Percentiles rank a stretch among this genome's conserved stretches.
Conservation (phyloP, 2,888 invertebrate genomes). For the Campaea margaritaria region DNA sequence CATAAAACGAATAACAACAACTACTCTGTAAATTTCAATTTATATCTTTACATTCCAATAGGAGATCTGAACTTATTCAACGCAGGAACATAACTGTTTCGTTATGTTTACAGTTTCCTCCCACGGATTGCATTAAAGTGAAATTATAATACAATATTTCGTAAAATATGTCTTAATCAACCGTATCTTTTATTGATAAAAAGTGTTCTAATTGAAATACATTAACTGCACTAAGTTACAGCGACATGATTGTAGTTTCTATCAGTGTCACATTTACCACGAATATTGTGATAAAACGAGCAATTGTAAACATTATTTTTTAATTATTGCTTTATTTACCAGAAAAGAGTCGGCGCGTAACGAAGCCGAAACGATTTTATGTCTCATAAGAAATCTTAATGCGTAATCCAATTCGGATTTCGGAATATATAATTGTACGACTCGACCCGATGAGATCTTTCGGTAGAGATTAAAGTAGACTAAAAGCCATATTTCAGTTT, state of each 20-base stretch:
- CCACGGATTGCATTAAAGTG: constrained; percentile 14
- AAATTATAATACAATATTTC: constrained; percentile 22
- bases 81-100: constrained; percentile 18
- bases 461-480: constrained; percentile 55
- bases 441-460: constrained; percentile 51
- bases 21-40: constrained; percentile 25
- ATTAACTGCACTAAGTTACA: constrained; percentile 33
- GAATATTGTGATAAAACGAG: constrained; percentile 38
- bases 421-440: constrained; percentile 59
- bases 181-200: constrained; percentile 25
- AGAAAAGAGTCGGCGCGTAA: constrained; percentile 54
- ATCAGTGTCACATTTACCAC: constrained; percentile 29
- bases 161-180: constrained; percentile 2
- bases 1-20: constrained; percentile 32
- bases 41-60: constrained; percentile 26
- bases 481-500: constrained; percentile 65
- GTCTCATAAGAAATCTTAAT: constrained; percentile 67
- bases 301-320: constrained; percentile 56
- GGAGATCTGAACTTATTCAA: constrained; percentile 15
- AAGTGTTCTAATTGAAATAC: constrained; percentile 28
- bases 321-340: constrained; percentile 67
- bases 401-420: constrained; percentile 65
- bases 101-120: constrained; percentile 32
- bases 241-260: constrained; percentile 29
- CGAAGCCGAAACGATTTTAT: constrained; percentile 66